phyloP scores from a whole-genome alignment of 2,113 vertebrate species.

The Oreochromis tanganicae region DNA sequence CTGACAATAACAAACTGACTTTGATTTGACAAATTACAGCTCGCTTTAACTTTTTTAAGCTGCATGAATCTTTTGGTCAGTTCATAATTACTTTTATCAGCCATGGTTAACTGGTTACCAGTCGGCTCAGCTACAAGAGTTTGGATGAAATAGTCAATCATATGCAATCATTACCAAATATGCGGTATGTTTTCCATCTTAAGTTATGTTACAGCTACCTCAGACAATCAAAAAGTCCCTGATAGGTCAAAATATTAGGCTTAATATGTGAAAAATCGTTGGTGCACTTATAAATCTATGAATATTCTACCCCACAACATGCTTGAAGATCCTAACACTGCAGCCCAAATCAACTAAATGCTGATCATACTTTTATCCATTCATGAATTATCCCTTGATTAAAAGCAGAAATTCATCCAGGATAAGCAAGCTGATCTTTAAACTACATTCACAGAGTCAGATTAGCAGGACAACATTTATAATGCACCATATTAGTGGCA shows the following conservation, averaged over 20 bases:
- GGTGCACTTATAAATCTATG: not conserved
- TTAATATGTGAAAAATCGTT: fast-evolving
- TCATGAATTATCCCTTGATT: not conserved
- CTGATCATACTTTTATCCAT: not conserved
- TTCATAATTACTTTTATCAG: not conserved
- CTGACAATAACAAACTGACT: not conserved
- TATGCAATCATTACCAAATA: not conserved
- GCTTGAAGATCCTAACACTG: not conserved
- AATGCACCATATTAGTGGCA: not conserved
- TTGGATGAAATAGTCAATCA: not conserved
- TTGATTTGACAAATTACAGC: not conserved
- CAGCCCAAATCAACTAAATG: not conserved
- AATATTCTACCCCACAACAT: not conserved
- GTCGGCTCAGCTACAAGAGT: not conserved
- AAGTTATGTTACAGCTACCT: not conserved
- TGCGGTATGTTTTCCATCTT: not conserved
- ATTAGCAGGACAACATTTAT: not conserved
- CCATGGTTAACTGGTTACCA: not conserved
- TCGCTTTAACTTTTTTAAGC: not conserved
- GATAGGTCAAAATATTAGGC: not conserved
- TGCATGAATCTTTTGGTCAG: not conserved
- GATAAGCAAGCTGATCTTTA: not conserved
- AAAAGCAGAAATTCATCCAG: not conserved
- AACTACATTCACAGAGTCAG: not conserved
- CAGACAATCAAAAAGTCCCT: not conserved